phyloP scores from a whole-genome alignment of 2,888 invertebrate genomes.

The Hedychridium roseum region DNA sequence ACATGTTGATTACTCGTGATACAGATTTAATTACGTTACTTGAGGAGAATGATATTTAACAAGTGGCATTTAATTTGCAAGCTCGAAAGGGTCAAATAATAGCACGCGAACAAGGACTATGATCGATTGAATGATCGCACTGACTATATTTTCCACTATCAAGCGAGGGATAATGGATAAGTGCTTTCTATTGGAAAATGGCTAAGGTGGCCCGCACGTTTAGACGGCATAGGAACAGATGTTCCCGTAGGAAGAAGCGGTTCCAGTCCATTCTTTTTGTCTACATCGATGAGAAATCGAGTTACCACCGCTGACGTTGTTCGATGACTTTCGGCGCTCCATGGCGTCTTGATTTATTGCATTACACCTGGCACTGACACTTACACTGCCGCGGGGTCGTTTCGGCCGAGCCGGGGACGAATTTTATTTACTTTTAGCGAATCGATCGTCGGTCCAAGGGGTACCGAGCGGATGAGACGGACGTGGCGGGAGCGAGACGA shows the following conservation, averaged over 20 bases:
- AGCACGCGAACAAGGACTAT: too few relatives aligned
- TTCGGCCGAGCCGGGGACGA: constrained; percentile 34
- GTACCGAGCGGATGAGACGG: constrained; percentile 8
- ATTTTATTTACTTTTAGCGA: constrained; percentile 59
- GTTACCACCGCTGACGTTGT: constrained; percentile 1
- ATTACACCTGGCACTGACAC: constrained; percentile 37
- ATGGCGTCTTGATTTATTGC: constrained; percentile 41
- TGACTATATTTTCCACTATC: too few relatives aligned
- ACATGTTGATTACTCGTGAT: too few relatives aligned
- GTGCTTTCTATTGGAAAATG: constrained; percentile 1
- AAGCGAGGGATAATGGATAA: constrained; percentile 1
- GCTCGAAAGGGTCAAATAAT: too few relatives aligned
- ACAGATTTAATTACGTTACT: too few relatives aligned
- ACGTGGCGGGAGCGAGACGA: neutral
- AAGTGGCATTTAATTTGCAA: too few relatives aligned
- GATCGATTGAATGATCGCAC: too few relatives aligned
- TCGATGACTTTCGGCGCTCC: constrained; percentile 31
- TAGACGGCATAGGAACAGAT: constrained; percentile 5
- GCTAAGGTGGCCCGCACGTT: constrained; percentile 11
- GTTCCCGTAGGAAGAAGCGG: constrained; percentile 5
- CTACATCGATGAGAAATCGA: neutral
- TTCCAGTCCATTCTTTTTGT: neutral
- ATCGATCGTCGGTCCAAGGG: constrained; percentile 47
- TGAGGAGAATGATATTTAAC: too few relatives aligned
- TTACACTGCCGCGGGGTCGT: constrained; percentile 22